Conservation (phyloP, 2,113 vertebrate genomes). For the Genyomyrus donnyi region DNA sequence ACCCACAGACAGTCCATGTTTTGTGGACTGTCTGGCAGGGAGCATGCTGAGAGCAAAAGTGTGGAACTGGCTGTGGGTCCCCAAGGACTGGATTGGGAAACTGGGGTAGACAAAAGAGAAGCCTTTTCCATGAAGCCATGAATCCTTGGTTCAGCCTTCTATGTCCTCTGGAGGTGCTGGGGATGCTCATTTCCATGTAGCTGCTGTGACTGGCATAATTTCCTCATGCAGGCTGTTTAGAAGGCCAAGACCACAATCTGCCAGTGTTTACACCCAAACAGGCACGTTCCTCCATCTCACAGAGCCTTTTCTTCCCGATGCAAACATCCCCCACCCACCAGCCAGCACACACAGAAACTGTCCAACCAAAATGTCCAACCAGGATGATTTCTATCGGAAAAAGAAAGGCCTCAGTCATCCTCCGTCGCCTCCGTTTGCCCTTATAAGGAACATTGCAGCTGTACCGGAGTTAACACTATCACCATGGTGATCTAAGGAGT, state of each 20-base stretch:
- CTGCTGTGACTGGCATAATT: neutral
- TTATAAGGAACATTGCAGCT: constrained; percentile 6
- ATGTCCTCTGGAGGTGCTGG: neutral
- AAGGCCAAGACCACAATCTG: neutral
- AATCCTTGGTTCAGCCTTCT: neutral
- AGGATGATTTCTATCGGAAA: constrained; percentile 23
- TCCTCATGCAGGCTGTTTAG: neutral
- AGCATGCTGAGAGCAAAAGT: neutral
- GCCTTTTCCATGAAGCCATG: neutral
- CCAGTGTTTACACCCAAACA: neutral
- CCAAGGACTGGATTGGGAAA: neutral
- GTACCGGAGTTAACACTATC: constrained; percentile 24
- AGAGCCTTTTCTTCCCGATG: neutral
- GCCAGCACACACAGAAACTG: constrained; percentile 4
- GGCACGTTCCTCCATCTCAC: neutral
- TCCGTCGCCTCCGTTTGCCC: neutral
- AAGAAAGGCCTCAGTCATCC: constrained; percentile 18
- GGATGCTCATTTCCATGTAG: neutral
- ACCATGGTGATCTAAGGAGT: constrained; percentile 28
- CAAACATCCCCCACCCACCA: neutral
- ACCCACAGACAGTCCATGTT: neutral
- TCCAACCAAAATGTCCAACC: neutral
- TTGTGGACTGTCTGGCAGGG: neutral
- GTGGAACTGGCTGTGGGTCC: neutral
- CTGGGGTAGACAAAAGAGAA: neutral